A percentile compares a stretch with the other conserved stretches of the same genome.
Evolutionary conservation across 2,888 invertebrate genomes (phyloP).

Genomic region (Euzophera pinguis): DNA sequence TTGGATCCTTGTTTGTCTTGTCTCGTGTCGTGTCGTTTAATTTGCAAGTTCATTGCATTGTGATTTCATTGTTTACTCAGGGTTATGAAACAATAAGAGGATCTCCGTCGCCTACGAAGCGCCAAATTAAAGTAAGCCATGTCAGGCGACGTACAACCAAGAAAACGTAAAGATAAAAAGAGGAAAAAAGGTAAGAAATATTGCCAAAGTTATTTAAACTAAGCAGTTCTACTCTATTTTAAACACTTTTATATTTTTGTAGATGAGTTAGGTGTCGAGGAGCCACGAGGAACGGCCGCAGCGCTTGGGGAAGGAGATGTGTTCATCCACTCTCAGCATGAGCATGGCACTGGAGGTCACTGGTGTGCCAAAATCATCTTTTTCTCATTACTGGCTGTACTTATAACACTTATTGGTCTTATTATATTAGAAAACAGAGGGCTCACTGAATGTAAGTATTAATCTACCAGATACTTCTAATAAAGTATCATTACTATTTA

Average conservation of each 20-base stretch:
- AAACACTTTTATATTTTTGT: slow-evolving; percentile 28
- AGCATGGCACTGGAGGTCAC: slow-evolving; percentile 88
- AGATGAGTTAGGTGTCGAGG: slow-evolving; percentile 72
- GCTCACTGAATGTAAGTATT: slow-evolving; percentile 85
- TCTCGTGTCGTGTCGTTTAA: slow-evolving; percentile 35
- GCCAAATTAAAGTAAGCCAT: slow-evolving; percentile 78
- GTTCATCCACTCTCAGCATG: slow-evolving; percentile 88
- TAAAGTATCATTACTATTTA: too few relatives aligned
- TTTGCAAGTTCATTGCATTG: slow-evolving; percentile 47
- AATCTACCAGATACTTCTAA: not conserved
- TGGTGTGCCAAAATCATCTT: slow-evolving; percentile 92
- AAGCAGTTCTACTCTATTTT: not conserved
- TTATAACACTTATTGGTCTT: slow-evolving; percentile 86
- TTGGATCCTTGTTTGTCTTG: slow-evolving; percentile 49
- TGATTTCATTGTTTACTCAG: slow-evolving; percentile 62
- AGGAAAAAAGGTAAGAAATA: slow-evolving; percentile 86
- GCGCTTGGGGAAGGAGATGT: slow-evolving; percentile 82
- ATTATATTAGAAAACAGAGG: slow-evolving; percentile 91
- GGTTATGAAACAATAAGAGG: slow-evolving; percentile 74
- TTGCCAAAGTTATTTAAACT: not conserved
- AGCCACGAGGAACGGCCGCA: slow-evolving; percentile 70
- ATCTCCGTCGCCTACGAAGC: slow-evolving; percentile 62
- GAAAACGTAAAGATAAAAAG: slow-evolving; percentile 91
- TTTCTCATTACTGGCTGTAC: slow-evolving; percentile 85
- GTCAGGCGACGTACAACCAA: slow-evolving; percentile 93